Conservation (phyloP, 2,797 vertebrate genomes). For the Amblyraja radiata region DNA sequence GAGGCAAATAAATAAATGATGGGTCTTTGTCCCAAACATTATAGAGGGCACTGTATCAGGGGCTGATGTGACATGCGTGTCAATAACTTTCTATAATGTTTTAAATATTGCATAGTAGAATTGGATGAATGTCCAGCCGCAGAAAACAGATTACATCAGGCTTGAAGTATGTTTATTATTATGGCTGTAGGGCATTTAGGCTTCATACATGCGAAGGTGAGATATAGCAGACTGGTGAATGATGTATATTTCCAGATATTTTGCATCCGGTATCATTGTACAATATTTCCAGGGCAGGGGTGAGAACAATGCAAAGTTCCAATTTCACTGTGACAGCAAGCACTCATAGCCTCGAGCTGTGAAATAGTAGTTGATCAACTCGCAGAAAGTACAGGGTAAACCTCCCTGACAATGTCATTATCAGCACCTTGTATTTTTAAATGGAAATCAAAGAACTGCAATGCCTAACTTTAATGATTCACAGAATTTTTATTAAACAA, state of each 20-base stretch:
- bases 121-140: not conserved
- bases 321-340: too few species aligned
- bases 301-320: too few species aligned
- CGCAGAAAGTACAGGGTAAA: too few species aligned
- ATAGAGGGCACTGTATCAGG: not conserved
- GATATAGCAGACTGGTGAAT: not conserved
- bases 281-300: not conserved
- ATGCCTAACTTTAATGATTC: too few species aligned
- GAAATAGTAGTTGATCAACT: too few species aligned
- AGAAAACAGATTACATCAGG: not conserved
- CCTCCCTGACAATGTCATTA: too few species aligned
- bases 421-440: too few species aligned
- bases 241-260: not conserved
- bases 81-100: not conserved
- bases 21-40: too few species aligned
- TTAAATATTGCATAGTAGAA: constrained; percentile 7
- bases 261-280: not conserved
- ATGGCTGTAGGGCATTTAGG: not conserved
- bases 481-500: too few species aligned
- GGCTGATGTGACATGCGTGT: not conserved
- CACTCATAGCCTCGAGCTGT: too few species aligned
- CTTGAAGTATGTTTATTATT: not conserved
- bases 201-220: not conserved
- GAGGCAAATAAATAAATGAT: too few species aligned
- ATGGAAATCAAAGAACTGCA: too few species aligned